These are phyloP conservation scores for Albula goreensis DNA, from an alignment of 2,113 vertebrate genomes.

Conservation along the genomic window DNA sequence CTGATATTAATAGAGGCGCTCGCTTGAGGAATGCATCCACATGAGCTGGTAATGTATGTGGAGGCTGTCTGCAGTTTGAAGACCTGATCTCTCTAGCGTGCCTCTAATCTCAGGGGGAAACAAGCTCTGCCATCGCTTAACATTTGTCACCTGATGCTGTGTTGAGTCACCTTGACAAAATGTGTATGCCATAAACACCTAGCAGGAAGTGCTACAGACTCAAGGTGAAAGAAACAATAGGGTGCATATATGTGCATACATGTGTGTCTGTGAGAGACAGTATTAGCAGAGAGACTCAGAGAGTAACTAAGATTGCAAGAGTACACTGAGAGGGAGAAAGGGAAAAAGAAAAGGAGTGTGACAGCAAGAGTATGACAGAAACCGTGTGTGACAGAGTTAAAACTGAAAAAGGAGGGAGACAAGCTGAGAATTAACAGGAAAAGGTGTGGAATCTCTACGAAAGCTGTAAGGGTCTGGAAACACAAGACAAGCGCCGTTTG, in stretches of 20 bases:
- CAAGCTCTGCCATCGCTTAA: conserved; percentile 15
- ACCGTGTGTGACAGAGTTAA: background rate
- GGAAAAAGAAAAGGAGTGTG: background rate
- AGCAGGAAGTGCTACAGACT: background rate
- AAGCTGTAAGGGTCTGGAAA: background rate
- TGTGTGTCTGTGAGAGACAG: no score
- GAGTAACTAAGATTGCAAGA: no score
- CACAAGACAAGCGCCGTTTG: background rate
- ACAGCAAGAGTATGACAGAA: background rate
- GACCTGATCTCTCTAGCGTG: conserved; percentile 40
- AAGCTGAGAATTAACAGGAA: background rate
- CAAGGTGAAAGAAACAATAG: background rate
- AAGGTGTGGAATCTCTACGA: background rate
- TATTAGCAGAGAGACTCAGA: no score
- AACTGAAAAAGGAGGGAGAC: background rate
- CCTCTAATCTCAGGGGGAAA: conserved; percentile 40
- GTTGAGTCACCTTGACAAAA: conserved; percentile 25
- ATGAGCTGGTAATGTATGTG: conserved; percentile 39
- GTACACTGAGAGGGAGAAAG: background rate
- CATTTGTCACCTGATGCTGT: conserved; percentile 22
- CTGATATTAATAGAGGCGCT: conserved; percentile 49
- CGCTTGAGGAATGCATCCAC: conserved; percentile 24
- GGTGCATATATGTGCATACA: no score
- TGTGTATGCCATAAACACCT: background rate
- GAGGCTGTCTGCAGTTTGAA: conserved; percentile 21